Evolutionary conservation across 2,888 invertebrate genomes (phyloP), one percentile per base, ranked within the genome.

Genomic region (Macrophya alboannulata): DNA sequence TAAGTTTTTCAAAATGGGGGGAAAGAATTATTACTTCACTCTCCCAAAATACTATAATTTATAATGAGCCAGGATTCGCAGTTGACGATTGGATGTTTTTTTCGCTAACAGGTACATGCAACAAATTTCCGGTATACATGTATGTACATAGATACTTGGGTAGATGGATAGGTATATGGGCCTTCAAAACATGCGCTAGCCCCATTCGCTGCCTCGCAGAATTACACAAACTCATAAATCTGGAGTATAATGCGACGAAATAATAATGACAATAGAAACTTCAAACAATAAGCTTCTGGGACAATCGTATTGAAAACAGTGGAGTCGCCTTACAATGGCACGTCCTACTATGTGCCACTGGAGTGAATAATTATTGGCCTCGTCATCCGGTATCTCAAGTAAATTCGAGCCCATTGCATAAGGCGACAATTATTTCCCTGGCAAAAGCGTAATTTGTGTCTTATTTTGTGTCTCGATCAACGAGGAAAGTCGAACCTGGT

Each of bases 221-320:
- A 91, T 90, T 90, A 89, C 91, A 90, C 88, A 90, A 89, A 89
- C 88, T 89, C 91, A 91, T 93, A 92, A 93, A 93, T 93, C 91
- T 90, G 86, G 85, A 87, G 86, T 87, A 92, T 91, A 92, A 91
- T 91, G 88, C 91, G 89, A 90, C 89, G 91, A 92, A 92, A 93
- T 93, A 93, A 93, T 93, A 92, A 93, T 90, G 92, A 93, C 93
- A 93, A 93, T 92, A 90, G 92, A 92, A 93, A 93, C 91, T 93
- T 93, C 90, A 89, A 90, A 93, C 93, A 93, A 93, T 93, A 92
- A 92, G 92, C 90, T 89, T 87, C 86, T 86, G 84, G 91, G 91
- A 93, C 93, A 93, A 93, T 93, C 91, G 92, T 91, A 93, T 92
- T 92, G 92, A 93, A 92, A 92, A 92, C 91, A 89, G 90, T 88